Conservation (phyloP, 2,113 vertebrate genomes). For the Falcunculus frontatus region DNA sequence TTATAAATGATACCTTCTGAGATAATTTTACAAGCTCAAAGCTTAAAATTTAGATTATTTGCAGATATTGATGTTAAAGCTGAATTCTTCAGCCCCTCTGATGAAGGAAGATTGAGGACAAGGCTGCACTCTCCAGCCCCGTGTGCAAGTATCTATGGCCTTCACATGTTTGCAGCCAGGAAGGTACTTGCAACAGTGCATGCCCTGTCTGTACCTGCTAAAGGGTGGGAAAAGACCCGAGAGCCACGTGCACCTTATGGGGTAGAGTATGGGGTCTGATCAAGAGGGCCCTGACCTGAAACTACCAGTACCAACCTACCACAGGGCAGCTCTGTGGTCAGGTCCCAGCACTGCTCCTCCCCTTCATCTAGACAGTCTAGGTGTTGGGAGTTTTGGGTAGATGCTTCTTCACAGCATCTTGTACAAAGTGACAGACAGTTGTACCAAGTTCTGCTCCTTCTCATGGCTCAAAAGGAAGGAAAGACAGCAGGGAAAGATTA, state of each 20-base stretch:
- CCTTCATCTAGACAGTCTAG: neutral
- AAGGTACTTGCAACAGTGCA: neutral
- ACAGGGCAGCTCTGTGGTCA: neutral
- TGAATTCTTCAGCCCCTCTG: neutral
- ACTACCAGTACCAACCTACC: neutral
- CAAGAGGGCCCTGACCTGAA: neutral
- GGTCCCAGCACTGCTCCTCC: neutral
- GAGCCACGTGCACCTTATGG: rapidly evolving
- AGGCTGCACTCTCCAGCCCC: neutral
- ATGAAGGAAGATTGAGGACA: neutral
- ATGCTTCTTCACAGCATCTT: neutral
- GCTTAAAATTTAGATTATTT: neutral
- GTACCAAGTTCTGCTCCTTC: neutral
- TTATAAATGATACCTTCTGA: neutral
- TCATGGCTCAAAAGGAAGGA: neutral
- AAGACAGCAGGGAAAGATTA: neutral
- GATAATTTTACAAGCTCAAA: neutral
- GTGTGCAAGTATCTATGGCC: neutral
- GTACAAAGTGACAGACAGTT: neutral
- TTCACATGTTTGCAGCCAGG: neutral
- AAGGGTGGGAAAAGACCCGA: neutral
- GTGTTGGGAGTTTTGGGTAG: neutral
- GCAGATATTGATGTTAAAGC: neutral
- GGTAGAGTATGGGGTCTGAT: neutral
- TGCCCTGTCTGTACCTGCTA: neutral